Conservation (phyloP, 2,888 invertebrate species). For the Allacma fusca region DNA sequence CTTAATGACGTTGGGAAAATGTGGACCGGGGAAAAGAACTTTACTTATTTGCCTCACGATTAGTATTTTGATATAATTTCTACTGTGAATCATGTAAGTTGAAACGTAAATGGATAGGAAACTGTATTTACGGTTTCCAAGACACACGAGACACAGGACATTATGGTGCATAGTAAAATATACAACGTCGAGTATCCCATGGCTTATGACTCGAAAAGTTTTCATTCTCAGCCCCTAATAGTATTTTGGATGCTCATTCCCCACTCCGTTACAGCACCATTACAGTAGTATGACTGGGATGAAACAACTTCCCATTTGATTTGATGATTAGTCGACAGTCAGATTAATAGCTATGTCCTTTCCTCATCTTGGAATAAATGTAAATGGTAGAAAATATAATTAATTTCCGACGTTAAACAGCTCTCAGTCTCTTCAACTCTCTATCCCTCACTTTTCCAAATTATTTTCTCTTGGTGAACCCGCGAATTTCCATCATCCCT, state of each 20-base stretch:
- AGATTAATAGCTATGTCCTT: constrained; percentile 36
- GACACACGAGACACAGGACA: not conserved
- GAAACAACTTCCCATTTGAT: constrained; percentile 17
- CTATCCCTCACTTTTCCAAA: constrained; percentile 9
- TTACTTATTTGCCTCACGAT: constrained; percentile 25
- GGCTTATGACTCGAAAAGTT: constrained; percentile 23
- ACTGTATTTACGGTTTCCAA: not conserved
- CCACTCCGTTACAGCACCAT: not conserved
- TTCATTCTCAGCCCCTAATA: not conserved
- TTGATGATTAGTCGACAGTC: constrained; percentile 38
- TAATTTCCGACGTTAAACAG: constrained; percentile 5
- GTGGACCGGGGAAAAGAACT: constrained; percentile 14
- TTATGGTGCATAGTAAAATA: not conserved
- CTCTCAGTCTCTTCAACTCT: constrained; percentile 7
- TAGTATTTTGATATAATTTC: constrained; percentile 21
- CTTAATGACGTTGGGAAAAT: constrained; percentile 17
- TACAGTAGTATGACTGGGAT: too few relatives aligned
- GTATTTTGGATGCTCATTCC: constrained; percentile 19
- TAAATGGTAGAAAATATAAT: constrained; percentile 13
- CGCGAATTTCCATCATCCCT: constrained; percentile 4
- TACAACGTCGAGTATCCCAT: too few relatives aligned
- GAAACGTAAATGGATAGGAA: constrained; percentile 5
- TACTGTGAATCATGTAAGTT: not conserved
- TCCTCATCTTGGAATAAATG: not conserved
- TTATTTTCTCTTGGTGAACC: not conserved